Base-by-base conservation (phyloP, 1,140 invertebrate species). In the Drosophila auraria region DNA sequence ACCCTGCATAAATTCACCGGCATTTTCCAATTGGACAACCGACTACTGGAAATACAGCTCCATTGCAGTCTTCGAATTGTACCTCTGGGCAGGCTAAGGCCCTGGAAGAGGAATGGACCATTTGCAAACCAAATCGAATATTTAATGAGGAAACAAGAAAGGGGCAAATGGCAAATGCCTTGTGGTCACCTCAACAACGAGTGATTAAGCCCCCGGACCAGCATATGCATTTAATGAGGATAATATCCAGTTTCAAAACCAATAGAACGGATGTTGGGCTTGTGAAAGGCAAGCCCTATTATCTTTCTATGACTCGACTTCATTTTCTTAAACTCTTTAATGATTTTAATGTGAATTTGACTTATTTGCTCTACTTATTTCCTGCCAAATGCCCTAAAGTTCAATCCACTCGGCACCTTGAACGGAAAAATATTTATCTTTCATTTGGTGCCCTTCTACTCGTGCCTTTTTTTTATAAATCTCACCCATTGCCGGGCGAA, bases 121-220 rank as follows among this genome's bases (percentile, higher is more conserved):
- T 78, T 68, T 78, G 75, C 62, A 78, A 69, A 50, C 74, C 75
- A 78, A 78, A 59, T 78, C 63, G 66, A 78, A 61, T 56, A 56
- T 59, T 78, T 78, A 78, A 78, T 78, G 56, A 68, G 42, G 56
- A 66, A 44, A 76, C 62, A 75, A 62, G 71, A 64, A 47, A 30
- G 63, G 30, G n/a, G n/a, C 23, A 58, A 76, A 65, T 58, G 60
- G 30, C 63, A 23, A 42, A 78, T 69, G 30, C 8, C 40, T 40
- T 56, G 62, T 40, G 73, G 56, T 59, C 36, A 57, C 63, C 25
- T 17, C 11, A 14, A 30, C 8, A n/a, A 20, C n/a, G 42, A 45
- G 23, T 45, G 53, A 59, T 72, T 60, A n/a, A 50, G 36, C 17
- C 30, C 4, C 42, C 54, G 14, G 12, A 62, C 17, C 44, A 12